Evolutionary conservation across 2,113 vertebrate species (phyloP).

Genomic region (Bos indicus): DNA sequence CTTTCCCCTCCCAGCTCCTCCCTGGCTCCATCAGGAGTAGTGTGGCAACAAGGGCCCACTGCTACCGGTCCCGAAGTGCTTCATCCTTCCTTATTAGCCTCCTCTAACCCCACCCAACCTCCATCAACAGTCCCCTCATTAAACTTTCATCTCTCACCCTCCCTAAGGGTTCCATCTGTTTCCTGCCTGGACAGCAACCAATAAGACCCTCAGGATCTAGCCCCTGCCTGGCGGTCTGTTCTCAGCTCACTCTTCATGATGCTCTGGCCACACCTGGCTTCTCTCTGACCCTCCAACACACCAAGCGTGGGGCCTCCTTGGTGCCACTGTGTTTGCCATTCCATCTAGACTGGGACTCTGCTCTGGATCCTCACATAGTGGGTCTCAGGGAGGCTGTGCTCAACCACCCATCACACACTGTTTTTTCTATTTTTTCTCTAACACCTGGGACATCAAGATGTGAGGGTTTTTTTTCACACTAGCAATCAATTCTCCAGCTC

Average conservation of each 20-base stretch:
- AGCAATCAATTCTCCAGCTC: not conserved
- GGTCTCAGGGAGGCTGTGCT: not conserved
- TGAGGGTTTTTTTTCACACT: not conserved
- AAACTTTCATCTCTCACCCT: not conserved
- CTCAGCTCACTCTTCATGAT: not conserved
- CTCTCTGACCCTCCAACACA: not conserved
- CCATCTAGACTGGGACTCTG: not conserved
- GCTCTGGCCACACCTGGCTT: not conserved
- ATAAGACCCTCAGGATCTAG: not conserved
- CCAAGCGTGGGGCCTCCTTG: not conserved
- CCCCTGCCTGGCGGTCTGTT: not conserved
- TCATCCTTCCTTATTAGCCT: too few relatives aligned
- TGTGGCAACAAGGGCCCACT: not conserved
- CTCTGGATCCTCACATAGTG: not conserved
- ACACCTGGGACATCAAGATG: not conserved
- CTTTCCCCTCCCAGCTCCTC: not conserved
- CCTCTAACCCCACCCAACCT: not conserved
- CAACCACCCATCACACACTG: too few relatives aligned
- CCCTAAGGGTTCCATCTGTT: not conserved
- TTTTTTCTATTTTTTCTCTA: not conserved
- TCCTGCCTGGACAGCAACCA: not conserved
- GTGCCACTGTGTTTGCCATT: not conserved
- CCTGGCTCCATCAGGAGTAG: not conserved
- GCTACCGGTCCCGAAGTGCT: not conserved
- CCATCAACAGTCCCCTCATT: not conserved